Evolutionary conservation across 2,113 vertebrate species (phyloP).

Genomic region (Pluvianellus socialis): DNA sequence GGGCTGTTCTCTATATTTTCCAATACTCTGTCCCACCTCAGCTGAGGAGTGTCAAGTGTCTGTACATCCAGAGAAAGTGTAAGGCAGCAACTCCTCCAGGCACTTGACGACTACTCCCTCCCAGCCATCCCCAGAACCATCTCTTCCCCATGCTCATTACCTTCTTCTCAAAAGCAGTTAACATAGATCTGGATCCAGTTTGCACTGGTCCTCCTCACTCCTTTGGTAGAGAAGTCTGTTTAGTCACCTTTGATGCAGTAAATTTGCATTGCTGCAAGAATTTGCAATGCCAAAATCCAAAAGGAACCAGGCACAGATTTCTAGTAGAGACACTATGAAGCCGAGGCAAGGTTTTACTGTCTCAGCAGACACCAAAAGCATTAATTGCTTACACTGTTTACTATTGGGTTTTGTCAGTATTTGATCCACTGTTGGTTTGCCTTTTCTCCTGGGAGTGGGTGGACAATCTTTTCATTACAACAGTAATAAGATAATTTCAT

Average conservation of each 20-base stretch:
- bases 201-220: not conserved
- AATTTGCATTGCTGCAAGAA: not conserved
- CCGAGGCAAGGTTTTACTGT: not conserved
- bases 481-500: conserved; percentile 46
- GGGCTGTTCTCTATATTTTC: not conserved
- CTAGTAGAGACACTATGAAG: not conserved
- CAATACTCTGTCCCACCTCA: not conserved
- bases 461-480: conserved; percentile 48
- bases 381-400: conserved; percentile 5
- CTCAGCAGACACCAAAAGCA: conserved; percentile 42
- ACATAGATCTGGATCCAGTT: not conserved
- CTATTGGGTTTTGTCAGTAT: conserved; percentile 41
- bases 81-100: not conserved
- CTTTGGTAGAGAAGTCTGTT: not conserved
- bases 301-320: not conserved
- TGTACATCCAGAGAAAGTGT: not conserved
- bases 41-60: not conserved
- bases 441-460: conserved; percentile 20
- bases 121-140: not conserved
- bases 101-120: not conserved
- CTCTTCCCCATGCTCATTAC: not conserved
- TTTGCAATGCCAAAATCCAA: not conserved
- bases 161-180: not conserved
- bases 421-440: conserved; percentile 30
- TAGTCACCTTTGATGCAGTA: not conserved